Conservation (phyloP, 2,113 vertebrate genomes). For the Megalops atlanticus region DNA sequence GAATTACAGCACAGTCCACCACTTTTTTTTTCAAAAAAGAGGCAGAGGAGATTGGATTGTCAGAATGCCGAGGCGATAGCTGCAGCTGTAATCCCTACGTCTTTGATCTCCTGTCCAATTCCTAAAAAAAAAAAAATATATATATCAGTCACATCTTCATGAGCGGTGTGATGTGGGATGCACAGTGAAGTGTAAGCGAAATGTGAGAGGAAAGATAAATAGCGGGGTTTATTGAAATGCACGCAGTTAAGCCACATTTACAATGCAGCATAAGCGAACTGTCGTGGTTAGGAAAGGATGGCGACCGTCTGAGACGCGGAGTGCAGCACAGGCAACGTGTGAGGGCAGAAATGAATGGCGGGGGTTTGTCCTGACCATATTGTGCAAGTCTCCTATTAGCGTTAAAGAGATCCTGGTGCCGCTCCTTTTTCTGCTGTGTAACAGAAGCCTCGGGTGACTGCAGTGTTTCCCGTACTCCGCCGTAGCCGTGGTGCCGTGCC, state of each 20-base stretch:
- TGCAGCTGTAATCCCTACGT: neutral
- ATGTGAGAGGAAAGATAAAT: neutral
- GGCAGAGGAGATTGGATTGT: neutral
- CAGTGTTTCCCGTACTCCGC: neutral
- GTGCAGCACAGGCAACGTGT: neutral
- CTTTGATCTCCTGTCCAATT: neutral
- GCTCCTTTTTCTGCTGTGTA: slow-evolving; percentile 5
- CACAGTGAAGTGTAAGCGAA: neutral
- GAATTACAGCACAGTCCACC: neutral
- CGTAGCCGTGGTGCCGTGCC: neutral
- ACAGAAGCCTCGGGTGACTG: neutral
- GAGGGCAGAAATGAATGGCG: neutral
- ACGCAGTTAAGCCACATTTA: too few relatives aligned
- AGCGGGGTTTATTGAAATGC: neutral
- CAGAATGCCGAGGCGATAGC: neutral
- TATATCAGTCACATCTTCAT: neutral
- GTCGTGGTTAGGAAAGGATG: neutral
- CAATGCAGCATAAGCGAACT: neutral
- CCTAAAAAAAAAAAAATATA: too few relatives aligned
- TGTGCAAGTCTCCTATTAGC: neutral
- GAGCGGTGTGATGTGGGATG: neutral
- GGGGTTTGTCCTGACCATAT: neutral
- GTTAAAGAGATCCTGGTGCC: neutral
- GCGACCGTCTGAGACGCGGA: neutral
- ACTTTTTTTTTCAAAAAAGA: neutral